Conservation (phyloP, 2,113 vertebrate genomes). For the Zootoca vivipara region DNA sequence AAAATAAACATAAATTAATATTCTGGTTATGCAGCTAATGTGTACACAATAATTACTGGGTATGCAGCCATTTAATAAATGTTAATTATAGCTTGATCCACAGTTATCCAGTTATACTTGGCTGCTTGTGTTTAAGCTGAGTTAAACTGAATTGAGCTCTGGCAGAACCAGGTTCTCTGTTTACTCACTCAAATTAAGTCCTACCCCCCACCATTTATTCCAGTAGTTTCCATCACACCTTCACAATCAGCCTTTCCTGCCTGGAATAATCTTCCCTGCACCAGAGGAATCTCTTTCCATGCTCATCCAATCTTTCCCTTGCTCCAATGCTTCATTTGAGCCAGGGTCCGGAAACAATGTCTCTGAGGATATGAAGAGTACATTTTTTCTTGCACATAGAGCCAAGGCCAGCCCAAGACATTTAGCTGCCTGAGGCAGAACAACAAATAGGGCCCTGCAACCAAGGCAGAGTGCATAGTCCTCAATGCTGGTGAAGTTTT, state of each 20-base stretch:
- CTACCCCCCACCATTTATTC: not conserved
- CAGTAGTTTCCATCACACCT: not conserved
- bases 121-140: not conserved
- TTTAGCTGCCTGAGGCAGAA: too few species aligned
- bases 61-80: not conserved
- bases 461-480: too few species aligned
- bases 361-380: not conserved
- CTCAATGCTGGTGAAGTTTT: too few species aligned
- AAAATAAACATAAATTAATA: not conserved
- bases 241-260: not conserved
- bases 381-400: not conserved
- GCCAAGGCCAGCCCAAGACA: too few species aligned
- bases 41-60: not conserved
- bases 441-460: too few species aligned
- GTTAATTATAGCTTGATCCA: slow-evolving; percentile 1
- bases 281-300: not conserved
- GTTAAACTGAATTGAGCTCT: not conserved
- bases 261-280: not conserved
- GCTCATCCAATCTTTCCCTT: not conserved
- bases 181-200: not conserved
- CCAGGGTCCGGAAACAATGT: not conserved
- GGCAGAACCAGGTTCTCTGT: not conserved
- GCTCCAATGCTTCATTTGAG: not conserved
- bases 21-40: not conserved
- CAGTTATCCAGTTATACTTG: not conserved